A percentile compares a stretch with the other conserved stretches of the same genome.
phyloP scores from a whole-genome alignment of 2,113 vertebrate species.

The Pelecanoides urinatrix region DNA sequence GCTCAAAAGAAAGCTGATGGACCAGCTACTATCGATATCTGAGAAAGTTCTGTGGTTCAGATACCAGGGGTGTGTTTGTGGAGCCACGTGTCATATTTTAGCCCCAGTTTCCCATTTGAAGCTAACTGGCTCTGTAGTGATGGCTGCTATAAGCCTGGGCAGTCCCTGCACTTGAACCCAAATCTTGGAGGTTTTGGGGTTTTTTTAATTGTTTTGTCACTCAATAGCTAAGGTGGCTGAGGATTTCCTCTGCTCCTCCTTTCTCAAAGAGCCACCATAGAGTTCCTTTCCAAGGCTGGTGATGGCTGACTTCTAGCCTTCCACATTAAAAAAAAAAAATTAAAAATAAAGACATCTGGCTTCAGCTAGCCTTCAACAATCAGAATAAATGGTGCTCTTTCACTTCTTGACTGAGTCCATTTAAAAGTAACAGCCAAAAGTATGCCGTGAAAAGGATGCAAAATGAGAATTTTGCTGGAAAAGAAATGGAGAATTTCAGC shows the following conservation, averaged over 20 bases:
- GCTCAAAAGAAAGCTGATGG: not conserved
- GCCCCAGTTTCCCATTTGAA: not conserved
- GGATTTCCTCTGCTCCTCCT: not conserved
- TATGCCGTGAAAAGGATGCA: not conserved
- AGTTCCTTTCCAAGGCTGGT: not conserved
- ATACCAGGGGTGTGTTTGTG: not conserved
- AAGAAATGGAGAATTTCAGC: not conserved
- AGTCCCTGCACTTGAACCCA: not conserved
- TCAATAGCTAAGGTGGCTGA: not conserved
- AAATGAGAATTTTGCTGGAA: not conserved
- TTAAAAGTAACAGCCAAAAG: not conserved
- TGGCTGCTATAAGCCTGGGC: not conserved
- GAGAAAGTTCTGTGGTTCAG: not conserved
- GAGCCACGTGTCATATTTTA: not conserved
- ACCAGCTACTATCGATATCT: not conserved
- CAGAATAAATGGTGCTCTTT: not conserved
- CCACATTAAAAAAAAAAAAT: not conserved
- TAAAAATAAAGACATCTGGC: not conserved
- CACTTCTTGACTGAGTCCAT: not conserved
- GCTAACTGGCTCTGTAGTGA: not conserved
- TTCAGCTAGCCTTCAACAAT: not conserved
- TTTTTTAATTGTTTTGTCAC: not conserved
- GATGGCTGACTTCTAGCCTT: not conserved
- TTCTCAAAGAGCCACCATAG: not conserved
- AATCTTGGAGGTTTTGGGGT: not conserved